These are phyloP conservation scores for Sebastolobus alascanus DNA, from an alignment of 2,797 vertebrate species.

Conservation along the genomic window DNA sequence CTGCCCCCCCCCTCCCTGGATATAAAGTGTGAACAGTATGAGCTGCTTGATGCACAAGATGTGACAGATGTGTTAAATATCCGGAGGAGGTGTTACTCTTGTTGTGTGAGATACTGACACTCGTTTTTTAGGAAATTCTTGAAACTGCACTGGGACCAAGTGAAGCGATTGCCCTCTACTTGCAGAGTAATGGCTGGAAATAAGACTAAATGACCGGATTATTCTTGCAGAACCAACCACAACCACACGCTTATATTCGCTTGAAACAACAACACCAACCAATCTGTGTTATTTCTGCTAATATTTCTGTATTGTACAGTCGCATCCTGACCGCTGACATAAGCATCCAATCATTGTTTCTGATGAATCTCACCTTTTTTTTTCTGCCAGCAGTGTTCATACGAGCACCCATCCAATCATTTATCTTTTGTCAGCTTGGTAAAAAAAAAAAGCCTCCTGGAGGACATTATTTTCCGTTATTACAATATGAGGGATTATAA, in stretches of 20 bases:
- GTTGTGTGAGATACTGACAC: not conserved
- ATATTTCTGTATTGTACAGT: constrained; percentile 36
- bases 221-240: not conserved
- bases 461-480: constrained; percentile 83
- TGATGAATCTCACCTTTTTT: constrained; percentile 61
- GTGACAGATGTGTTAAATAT: not conserved
- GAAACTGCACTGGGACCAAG: not conserved
- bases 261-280: constrained; percentile 2
- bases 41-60: not conserved
- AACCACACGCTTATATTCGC: not conserved
- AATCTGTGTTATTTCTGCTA: constrained; percentile 12
- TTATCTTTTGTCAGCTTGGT: constrained; percentile 75
- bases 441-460: constrained; percentile 62
- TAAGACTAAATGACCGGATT: not conserved
- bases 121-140: not conserved
- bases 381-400: constrained; percentile 55
- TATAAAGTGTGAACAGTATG: not conserved
- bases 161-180: not conserved
- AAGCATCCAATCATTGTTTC: constrained; percentile 59
- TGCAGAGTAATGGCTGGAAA: not conserved
- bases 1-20: no score
- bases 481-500: constrained; percentile 87
- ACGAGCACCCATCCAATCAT: constrained; percentile 70
- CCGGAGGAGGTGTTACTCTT: not conserved
- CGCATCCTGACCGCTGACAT: constrained; percentile 24